Base-by-base conservation (phyloP, 2,888 invertebrate genomes). In the Eristalinus aeneus region DNA sequence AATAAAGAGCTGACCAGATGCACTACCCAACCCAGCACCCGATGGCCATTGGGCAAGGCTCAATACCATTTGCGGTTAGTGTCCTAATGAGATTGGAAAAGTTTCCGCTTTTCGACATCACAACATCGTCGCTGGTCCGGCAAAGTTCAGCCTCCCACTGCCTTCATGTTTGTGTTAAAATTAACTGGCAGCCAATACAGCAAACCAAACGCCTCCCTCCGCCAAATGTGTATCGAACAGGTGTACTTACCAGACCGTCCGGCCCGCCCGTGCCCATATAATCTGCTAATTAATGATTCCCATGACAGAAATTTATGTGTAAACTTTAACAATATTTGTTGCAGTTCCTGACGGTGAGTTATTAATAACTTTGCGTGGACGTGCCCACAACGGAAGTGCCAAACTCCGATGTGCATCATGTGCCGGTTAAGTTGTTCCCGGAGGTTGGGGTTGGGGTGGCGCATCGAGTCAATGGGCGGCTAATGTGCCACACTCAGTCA, bases 301-400 rank as follows among this genome's bases (percentile, higher is more conserved):
- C 91, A 89, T 89, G 92, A 91, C 91, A 90, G 90, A 90, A 92
- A 91, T 92, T 90, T 91, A 91, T 92, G 91, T 89, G 90, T 89
- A 89, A 91, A 91, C 90, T 91, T 91, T 91, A 89, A 90, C 91
- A 90, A 90, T 91, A 91, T 91, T 91, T 91, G 91, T 88, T 89
- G 88, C 88, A 88, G 88, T 87, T 88, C 84, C 88, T 89, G 88
- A 86, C 87, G 84, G 87, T 88, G 84, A 81, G 88, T 88, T 89
- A 89, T 89, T 89, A 88, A 89, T 88, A 88, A 88, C 85, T 83
- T 85, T 88, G 83, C 75, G 87, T 83, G 88, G 88, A 88, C 89
- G 88, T 89, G 88, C 60, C 75, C 87, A 86, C 87, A 88, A 83
- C 88, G 89, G 88, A 89, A 88, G 83, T 88, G 88, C 87, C 88